phyloP scores from a whole-genome alignment of 2,113 vertebrate genomes.

The Chamaea fasciata region DNA sequence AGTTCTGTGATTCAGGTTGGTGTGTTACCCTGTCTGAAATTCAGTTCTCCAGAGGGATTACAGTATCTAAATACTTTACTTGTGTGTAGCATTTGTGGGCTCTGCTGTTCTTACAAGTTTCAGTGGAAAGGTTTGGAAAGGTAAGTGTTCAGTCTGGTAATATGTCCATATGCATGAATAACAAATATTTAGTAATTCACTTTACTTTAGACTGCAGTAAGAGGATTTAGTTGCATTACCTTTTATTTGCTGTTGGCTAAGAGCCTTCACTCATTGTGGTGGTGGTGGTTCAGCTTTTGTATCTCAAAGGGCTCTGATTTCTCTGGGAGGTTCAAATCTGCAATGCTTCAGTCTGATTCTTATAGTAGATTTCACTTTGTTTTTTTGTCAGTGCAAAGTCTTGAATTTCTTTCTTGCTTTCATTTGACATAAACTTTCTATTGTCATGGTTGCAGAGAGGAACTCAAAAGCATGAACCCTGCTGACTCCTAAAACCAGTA shows the following conservation, averaged over 20 bases:
- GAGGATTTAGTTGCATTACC: background rate
- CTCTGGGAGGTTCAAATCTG: background rate
- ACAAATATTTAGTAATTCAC: background rate
- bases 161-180: background rate
- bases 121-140: background rate
- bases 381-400: background rate
- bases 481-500: slow-evolving; percentile 9
- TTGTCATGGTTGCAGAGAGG: background rate
- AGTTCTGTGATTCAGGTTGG: background rate
- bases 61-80: background rate
- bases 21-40: background rate
- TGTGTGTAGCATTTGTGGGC: background rate
- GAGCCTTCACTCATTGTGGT: background rate
- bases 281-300: background rate
- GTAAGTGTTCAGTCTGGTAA: background rate
- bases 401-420: background rate
- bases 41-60: background rate
- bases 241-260: background rate
- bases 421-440: slow-evolving; percentile 11
- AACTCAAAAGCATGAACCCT: background rate
- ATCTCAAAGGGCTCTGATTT: background rate
- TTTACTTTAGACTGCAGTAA: background rate
- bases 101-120: background rate
- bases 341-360: background rate
- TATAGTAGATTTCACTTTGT: background rate